Evolutionary conservation across 2,113 vertebrate genomes (phyloP).

Genomic region (Aptenodytes patagonicus): DNA sequence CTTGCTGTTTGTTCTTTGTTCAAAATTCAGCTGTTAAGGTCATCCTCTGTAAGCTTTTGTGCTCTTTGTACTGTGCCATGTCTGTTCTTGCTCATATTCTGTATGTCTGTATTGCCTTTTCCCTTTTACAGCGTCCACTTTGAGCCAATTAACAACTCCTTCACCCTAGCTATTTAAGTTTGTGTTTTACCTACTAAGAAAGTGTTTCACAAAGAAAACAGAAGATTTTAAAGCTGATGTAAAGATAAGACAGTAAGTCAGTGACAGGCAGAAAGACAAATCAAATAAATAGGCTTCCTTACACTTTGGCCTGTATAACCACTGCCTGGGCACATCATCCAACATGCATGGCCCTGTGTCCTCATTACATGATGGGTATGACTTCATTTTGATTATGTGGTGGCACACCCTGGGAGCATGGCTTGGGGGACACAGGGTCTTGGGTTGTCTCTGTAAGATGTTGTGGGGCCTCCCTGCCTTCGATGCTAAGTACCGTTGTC

Average conservation of each 20-base stretch:
- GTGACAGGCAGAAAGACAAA: not conserved
- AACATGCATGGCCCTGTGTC: not conserved
- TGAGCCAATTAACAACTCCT: not conserved
- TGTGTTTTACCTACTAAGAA: not conserved
- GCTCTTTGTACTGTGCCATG: not conserved
- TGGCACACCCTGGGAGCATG: not conserved
- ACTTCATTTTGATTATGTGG: not conserved
- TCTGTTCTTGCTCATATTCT: not conserved
- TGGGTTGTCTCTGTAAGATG: not conserved
- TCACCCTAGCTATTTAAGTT: not conserved
- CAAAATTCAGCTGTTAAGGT: not conserved
- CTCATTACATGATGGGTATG: not conserved
- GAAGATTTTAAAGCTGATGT: not conserved
- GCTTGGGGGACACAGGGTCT: not conserved
- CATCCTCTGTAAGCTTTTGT: not conserved
- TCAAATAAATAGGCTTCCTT: not conserved
- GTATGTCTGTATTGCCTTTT: not conserved
- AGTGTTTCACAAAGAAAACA: not conserved
- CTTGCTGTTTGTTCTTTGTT: not conserved
- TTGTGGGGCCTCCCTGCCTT: not conserved
- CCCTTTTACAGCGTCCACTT: not conserved
- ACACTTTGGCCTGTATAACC: not conserved
- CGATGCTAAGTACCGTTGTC: not conserved
- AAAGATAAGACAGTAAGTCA: not conserved
- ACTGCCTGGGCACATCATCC: not conserved